Evolutionary conservation across 2,113 vertebrate species (phyloP).

Genomic region (Ictalurus furcatus): DNA sequence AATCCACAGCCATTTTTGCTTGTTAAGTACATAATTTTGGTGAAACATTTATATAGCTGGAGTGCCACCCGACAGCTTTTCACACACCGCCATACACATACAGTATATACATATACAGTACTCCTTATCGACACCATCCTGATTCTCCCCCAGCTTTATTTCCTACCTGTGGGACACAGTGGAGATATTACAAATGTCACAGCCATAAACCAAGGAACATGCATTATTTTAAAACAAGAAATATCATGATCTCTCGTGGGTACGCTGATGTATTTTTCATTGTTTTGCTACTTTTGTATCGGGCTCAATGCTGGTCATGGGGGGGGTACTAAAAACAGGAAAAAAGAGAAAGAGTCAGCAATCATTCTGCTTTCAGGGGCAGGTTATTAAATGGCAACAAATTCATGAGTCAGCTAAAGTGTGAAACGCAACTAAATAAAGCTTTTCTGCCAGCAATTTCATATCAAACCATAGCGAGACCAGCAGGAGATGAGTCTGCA

Average conservation of each 20-base stretch:
- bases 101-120: not conserved
- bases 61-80: not conserved
- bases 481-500: not conserved
- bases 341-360: not conserved
- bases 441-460: not conserved
- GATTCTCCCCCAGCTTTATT: not conserved
- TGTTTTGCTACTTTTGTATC: not conserved
- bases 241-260: not conserved
- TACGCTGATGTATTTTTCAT: slow-evolving; percentile 1
- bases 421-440: not conserved
- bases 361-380: not conserved
- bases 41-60: not conserved
- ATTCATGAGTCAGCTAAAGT: not conserved
- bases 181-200: not conserved
- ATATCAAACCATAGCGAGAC: not conserved
- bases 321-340: not conserved
- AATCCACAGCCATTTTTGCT: not conserved
- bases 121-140: not conserved
- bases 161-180: not conserved
- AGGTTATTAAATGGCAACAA: not conserved
- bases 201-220: not conserved
- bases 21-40: not conserved
- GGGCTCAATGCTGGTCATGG: not conserved
- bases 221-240: not conserved
- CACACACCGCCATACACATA: not conserved